These are phyloP conservation scores for Linnaemya tessellans DNA, from an alignment of 2,888 invertebrate species.

Conservation along the genomic window DNA sequence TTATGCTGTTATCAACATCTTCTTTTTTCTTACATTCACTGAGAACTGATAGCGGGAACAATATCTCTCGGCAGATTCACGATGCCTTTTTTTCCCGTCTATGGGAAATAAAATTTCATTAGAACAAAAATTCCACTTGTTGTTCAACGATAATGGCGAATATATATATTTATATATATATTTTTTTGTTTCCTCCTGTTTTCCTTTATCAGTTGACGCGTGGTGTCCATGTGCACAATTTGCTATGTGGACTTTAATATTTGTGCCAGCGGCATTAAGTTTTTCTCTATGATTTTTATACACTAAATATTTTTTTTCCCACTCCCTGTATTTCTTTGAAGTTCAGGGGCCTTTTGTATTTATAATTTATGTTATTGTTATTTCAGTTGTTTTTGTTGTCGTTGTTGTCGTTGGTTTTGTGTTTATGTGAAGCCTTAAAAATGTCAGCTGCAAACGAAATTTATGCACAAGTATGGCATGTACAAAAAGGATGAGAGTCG, in stretches of 20 bases:
- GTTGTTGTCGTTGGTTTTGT: too few species aligned
- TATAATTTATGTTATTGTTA: conserved; percentile 47
- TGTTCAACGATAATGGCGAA: too few species aligned
- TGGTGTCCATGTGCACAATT: conserved; percentile 9
- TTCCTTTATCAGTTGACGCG: background rate
- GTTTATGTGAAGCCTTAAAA: conserved; percentile 68
- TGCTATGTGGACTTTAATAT: conserved; percentile 40
- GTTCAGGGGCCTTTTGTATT: conserved; percentile 63
- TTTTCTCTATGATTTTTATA: conserved; percentile 43
- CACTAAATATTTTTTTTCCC: background rate
- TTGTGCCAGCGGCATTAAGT: conserved; percentile 55
- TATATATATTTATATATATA: too few species aligned
- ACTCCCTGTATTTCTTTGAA: conserved; percentile 40
- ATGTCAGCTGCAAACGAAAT: conserved; percentile 66
- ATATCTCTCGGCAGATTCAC: too few species aligned
- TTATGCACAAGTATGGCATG: conserved; percentile 65
- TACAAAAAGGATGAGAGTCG: conserved; percentile 49
- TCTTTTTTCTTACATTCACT: too few species aligned
- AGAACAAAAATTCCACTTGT: too few species aligned
- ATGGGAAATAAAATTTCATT: too few species aligned
- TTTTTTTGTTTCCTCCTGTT: background rate
- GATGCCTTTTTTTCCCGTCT: too few species aligned
- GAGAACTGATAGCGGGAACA: too few species aligned
- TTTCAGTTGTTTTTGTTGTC: conserved; percentile 31
- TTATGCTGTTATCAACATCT: too few species aligned